A percentile compares a stretch with the other conserved stretches of the same genome.
phyloP scores from a whole-genome alignment of 2,888 invertebrate genomes.

The Eupithecia insigniata region DNA sequence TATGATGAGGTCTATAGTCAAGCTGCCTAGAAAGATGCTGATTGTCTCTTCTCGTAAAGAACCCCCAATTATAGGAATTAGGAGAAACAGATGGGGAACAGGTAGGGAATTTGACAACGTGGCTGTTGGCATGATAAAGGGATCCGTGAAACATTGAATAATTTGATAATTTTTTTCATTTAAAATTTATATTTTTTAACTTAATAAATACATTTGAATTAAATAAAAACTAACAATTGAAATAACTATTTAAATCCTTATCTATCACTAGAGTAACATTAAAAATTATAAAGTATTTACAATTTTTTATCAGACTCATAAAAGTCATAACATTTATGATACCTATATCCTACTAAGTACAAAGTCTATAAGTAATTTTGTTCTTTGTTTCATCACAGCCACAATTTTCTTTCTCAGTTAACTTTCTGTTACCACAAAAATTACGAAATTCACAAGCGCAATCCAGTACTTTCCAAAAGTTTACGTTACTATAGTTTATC shows the following conservation, averaged over 20 bases:
- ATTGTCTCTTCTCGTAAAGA: neutral
- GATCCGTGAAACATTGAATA: neutral
- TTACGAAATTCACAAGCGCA: slow-evolving; percentile 20
- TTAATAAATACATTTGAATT: neutral
- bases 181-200: slow-evolving; percentile 1
- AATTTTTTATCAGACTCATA: neutral
- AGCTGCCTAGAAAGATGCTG: too few species aligned
- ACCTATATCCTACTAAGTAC: slow-evolving; percentile 21
- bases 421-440: neutral
- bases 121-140: neutral
- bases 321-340: slow-evolving; percentile 13
- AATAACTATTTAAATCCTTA: neutral
- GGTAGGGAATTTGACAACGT: neutral
- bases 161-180: neutral
- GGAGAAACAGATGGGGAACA: neutral
- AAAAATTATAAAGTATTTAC: neutral
- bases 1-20: too few species aligned
- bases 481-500: slow-evolving; percentile 48
- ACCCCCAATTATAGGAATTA: neutral
- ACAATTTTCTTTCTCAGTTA: slow-evolving; percentile 4
- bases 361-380: slow-evolving; percentile 28
- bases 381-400: slow-evolving; percentile 44
- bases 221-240: neutral
- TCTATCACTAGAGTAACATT: neutral
- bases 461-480: slow-evolving; percentile 18